Percentiles rank a stretch among this genome's conserved stretches.
These are phyloP conservation scores for Drosophila bocki DNA, from an alignment of 1,140 invertebrate species.

Conservation along the genomic window DNA sequence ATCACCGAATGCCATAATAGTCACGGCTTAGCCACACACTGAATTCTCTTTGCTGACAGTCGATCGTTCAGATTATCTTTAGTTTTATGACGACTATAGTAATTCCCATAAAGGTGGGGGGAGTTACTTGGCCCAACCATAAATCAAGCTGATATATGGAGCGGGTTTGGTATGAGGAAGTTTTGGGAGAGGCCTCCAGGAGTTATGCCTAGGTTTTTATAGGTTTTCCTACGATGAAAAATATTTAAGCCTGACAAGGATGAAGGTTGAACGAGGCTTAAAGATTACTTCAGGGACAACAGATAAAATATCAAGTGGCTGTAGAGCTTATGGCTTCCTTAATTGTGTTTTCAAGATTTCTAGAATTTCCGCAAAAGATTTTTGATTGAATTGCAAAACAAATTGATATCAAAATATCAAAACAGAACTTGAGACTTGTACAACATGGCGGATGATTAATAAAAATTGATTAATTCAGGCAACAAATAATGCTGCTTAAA, in stretches of 20 bases:
- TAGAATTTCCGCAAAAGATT: not conserved
- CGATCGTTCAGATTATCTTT: constrained; percentile 26
- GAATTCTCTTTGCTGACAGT: not conserved
- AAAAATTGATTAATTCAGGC: too few species aligned
- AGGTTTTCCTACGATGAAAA: not conserved
- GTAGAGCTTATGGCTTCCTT: not conserved
- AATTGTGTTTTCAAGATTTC: not conserved
- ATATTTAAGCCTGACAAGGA: constrained; percentile 8
- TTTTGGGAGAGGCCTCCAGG: not conserved
- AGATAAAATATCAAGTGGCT: not conserved
- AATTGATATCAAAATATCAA: not conserved
- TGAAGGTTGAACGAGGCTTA: not conserved
- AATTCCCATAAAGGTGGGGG: constrained; percentile 1
- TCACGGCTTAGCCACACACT: constrained; percentile 16
- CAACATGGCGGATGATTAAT: constrained; percentile 14
- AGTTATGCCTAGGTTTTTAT: not conserved
- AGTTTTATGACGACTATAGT: constrained; percentile 19
- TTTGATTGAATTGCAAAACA: not conserved
- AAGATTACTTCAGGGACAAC: constrained; percentile 4
- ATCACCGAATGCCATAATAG: constrained; percentile 34
- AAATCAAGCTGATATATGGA: constrained; percentile 40
- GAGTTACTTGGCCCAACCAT: constrained; percentile 3
- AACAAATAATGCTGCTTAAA: not conserved
- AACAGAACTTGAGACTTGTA: not conserved
- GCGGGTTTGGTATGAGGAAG: constrained; percentile 31